Conservation (phyloP, 2,888 invertebrate species). For the Prosopocoilus inquinatus region DNA sequence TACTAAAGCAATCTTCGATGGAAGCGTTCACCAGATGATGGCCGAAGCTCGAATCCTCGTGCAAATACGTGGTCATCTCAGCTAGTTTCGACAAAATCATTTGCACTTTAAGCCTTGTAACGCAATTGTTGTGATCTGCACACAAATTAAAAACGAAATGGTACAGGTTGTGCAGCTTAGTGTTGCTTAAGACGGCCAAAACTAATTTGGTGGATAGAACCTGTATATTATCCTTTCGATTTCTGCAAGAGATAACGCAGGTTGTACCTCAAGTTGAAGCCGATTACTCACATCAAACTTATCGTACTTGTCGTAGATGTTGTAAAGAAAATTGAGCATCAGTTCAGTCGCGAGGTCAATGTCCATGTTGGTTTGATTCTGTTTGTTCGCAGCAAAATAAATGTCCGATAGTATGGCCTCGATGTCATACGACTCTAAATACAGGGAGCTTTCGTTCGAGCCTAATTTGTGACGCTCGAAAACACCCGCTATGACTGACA, state of each 20-base stretch:
- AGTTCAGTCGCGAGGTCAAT: conserved; percentile 64
- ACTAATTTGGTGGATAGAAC: conserved; percentile 69
- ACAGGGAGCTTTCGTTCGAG: conserved; percentile 65
- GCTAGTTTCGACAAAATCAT: conserved; percentile 63
- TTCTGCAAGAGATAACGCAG: conserved; percentile 48
- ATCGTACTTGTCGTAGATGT: conserved; percentile 67
- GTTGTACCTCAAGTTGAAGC: conserved; percentile 5
- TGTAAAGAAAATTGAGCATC: conserved; percentile 63
- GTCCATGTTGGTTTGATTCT: conserved; percentile 60
- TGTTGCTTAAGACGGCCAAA: conserved; percentile 65
- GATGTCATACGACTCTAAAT: conserved; percentile 65
- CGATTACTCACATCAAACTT: conserved; percentile 34
- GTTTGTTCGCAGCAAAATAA: conserved; percentile 70
- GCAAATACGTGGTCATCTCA: conserved; percentile 60
- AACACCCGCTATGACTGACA: conserved; percentile 64
- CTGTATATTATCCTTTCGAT: conserved; percentile 61
- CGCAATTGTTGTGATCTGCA: conserved; percentile 74
- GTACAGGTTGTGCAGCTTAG: conserved; percentile 62
- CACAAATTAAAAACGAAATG: conserved; percentile 68
- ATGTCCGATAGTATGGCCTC: conserved; percentile 73
- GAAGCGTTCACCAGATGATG: conserved; percentile 62
- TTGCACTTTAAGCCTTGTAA: conserved; percentile 63
- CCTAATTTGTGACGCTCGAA: conserved; percentile 71
- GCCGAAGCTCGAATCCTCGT: conserved; percentile 62
- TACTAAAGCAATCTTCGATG: conserved; percentile 70